A percentile compares a stretch with the other conserved stretches of the same genome.
These are phyloP conservation scores for Mycogona germanica DNA, from an alignment of 2,888 invertebrate species.

Conservation along the genomic window DNA sequence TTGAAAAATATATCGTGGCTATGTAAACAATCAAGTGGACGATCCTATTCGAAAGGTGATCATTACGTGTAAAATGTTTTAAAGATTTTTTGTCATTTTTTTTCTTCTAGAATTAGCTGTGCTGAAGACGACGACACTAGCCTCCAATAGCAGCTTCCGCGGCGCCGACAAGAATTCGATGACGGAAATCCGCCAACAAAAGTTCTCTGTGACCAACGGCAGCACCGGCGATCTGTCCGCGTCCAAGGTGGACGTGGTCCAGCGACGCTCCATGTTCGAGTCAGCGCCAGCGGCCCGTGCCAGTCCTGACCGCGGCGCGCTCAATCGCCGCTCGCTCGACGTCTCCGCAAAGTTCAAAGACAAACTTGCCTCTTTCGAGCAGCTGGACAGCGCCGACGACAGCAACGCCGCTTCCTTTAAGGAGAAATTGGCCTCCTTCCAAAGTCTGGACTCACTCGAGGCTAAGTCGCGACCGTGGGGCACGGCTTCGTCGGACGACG, in stretches of 20 bases:
- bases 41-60: too few species aligned
- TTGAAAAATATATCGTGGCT: too few species aligned
- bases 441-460: conserved; percentile 20
- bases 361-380: conserved; percentile 25
- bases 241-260: conserved; percentile 60
- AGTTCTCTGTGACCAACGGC: background rate
- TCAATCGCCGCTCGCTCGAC: conserved; percentile 11
- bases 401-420: background rate
- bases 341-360: conserved; percentile 18
- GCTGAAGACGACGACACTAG: background rate
- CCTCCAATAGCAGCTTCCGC: background rate
- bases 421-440: conserved; percentile 25
- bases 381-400: conserved; percentile 13
- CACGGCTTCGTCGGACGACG: too few species aligned
- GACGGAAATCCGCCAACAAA: background rate
- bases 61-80: too few species aligned
- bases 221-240: background rate
- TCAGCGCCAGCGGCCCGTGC: conserved; percentile 11
- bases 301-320: background rate
- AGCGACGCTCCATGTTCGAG: conserved; percentile 71
- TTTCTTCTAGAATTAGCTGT: background rate
- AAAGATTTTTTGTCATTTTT: too few species aligned
- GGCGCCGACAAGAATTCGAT: background rate
- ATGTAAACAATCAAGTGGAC: too few species aligned
- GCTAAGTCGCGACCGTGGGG: too few species aligned